Conservation (phyloP, 35 echinoderm and acorn worm species). For the Lytechinus pictus region DNA sequence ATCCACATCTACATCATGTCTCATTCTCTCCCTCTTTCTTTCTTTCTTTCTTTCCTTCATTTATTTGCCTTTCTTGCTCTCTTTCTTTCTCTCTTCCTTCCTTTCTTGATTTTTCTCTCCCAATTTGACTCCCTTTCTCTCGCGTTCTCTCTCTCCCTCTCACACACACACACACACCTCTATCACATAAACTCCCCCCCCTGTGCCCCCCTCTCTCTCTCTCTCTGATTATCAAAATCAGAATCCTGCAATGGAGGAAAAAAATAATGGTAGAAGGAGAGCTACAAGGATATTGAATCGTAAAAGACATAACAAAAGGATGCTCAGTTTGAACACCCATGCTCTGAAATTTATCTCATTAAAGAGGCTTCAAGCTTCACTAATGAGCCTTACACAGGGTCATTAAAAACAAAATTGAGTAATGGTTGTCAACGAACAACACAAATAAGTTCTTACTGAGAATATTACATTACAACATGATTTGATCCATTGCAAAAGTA, state of each 20-base stretch:
- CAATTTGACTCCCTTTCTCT: background rate
- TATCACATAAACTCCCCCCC: too few species aligned
- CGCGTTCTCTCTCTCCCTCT: background rate
- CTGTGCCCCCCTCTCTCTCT: background rate
- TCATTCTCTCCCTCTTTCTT: background rate
- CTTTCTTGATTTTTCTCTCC: background rate
- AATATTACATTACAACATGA: too few species aligned
- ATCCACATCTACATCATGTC: too few species aligned
- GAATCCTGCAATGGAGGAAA: background rate
- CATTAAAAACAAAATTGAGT: background rate
- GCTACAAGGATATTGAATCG: background rate
- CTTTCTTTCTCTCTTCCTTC: background rate
- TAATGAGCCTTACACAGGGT: conserved; percentile 5
- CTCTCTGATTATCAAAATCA: background rate
- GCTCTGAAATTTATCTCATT: background rate
- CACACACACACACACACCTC: too few species aligned
- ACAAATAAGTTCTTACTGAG: too few species aligned
- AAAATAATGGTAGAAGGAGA: background rate
- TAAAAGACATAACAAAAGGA: background rate
- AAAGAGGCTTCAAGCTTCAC: background rate
- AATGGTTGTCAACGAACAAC: too few species aligned
- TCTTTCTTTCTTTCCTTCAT: background rate
- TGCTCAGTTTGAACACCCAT: background rate
- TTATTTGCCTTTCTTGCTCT: background rate
- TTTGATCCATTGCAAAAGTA: too few species aligned